Evolutionary conservation across 2,113 vertebrate species (phyloP).

Genomic region (Empidonax traillii): DNA sequence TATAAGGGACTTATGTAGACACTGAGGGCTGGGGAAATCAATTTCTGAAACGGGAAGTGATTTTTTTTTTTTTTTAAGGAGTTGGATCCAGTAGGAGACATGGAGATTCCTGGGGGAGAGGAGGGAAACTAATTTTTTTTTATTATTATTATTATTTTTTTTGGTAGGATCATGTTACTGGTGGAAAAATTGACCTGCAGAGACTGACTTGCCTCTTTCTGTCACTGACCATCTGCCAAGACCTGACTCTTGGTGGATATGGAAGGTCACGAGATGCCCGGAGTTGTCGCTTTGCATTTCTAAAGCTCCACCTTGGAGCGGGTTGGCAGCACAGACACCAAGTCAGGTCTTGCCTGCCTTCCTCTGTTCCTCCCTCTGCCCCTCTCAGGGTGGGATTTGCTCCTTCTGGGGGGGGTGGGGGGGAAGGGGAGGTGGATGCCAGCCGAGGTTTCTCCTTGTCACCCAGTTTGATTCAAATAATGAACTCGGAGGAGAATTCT

Average conservation of each 20-base stretch:
- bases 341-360: neutral
- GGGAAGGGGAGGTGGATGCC: neutral
- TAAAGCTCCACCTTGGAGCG: neutral
- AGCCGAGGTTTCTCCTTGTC: conserved; percentile 18
- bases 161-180: neutral
- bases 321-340: neutral
- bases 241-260: neutral
- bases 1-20: neutral
- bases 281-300: neutral
- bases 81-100: neutral
- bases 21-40: neutral
- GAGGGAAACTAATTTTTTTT: neutral
- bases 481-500: conserved; percentile 29
- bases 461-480: neutral
- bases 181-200: conserved; percentile 47
- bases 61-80: neutral
- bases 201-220: conserved; percentile 5
- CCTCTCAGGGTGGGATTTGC: neutral
- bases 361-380: neutral
- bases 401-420: neutral
- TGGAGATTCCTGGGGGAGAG: neutral
- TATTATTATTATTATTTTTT: neutral
- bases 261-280: conserved; percentile 4
- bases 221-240: conserved; percentile 39
- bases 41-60: neutral